Evolutionary conservation across 2,797 vertebrate genomes (phyloP), one percentile per base, ranked within the genome.

Genomic region (Coregonus ussuriensis): DNA sequence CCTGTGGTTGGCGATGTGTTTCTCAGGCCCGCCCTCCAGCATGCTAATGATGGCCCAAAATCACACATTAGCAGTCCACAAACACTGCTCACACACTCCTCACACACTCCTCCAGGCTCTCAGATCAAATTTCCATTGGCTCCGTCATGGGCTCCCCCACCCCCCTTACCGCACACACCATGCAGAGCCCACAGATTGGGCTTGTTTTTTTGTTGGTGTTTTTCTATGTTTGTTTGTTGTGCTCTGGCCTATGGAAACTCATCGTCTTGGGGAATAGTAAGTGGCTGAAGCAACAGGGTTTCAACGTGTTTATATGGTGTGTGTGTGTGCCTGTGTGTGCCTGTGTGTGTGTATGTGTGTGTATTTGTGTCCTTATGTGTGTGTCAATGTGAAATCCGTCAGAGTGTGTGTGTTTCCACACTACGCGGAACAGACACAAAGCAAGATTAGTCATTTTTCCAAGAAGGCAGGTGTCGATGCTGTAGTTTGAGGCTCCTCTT

Each of bases 251-350:
- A 90, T 89, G 79, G 87, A 88, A 89, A 91, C 88, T 80, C 74
- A 86, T 82, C 89, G 88, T 91, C 88, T 89, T 81, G 85, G 86
- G 87, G 86, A 86, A 87, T 87, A 93, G 91, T 90, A 89, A 87
- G 80, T 83, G 85, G 83, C 86, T 90, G 86, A 90, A 86, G 82
- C 83, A 79, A 82, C 75, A 84, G 82, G 71, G 84, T 87, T 77
- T 83, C 80, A 88, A 86, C 85, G 81, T n/a, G n/a, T 62, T 62
- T 62, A 62, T 21, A 62, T 6, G 78, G 75, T 52, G 53, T 59
- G 47, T 35, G 65, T 51, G 33, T 53, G 65, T 70, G 65, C 77
- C 69, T n/a, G 35, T 68, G 59, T 77, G 74, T 68, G n/a, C 16
- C 18, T 52, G 74, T 18, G 29, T 78, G 3, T 6, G 33, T 59